phyloP scores from a whole-genome alignment of 2,888 invertebrate genomes.

The Hoplodrina ambigua region DNA sequence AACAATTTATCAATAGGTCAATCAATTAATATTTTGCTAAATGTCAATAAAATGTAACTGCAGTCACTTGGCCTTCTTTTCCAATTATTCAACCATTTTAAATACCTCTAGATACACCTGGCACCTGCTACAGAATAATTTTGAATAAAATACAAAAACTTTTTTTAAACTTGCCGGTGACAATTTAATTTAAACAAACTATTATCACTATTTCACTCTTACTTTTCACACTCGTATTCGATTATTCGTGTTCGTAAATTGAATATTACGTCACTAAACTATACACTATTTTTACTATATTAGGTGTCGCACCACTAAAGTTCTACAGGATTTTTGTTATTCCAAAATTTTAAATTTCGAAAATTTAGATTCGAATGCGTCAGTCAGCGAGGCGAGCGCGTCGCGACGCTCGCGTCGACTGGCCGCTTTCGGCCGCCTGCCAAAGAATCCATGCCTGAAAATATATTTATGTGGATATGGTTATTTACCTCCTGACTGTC shows the following conservation, averaged over 20 bases:
- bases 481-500: conserved; percentile 72
- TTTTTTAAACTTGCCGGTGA: conserved; percentile 18
- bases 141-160: conserved; percentile 8
- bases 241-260: conserved; percentile 59
- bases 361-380: conserved; percentile 70
- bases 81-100: conserved; percentile 36
- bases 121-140: conserved; percentile 40
- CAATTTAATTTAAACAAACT: conserved; percentile 26
- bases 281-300: conserved; percentile 35
- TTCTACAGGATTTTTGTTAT: conserved; percentile 42
- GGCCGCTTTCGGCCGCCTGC: conserved; percentile 85
- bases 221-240: conserved; percentile 63
- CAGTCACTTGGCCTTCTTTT: conserved; percentile 53
- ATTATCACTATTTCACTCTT: conserved; percentile 57
- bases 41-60: conserved; percentile 57
- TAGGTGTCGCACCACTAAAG: conserved; percentile 56
- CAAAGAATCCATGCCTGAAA: conserved; percentile 86
- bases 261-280: conserved; percentile 48
- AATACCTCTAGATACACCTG: conserved; percentile 25
- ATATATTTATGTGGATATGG: conserved; percentile 87
- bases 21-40: conserved; percentile 37
- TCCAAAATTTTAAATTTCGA: conserved; percentile 71
- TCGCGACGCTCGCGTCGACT: conserved; percentile 84
- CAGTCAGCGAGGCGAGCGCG: conserved; percentile 80
- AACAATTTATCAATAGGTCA: conserved; percentile 55